Percentiles rank a stretch among this genome's conserved stretches.
Conservation (phyloP, 2,888 invertebrate species). For the Caenorhabditis sp. region DNA sequence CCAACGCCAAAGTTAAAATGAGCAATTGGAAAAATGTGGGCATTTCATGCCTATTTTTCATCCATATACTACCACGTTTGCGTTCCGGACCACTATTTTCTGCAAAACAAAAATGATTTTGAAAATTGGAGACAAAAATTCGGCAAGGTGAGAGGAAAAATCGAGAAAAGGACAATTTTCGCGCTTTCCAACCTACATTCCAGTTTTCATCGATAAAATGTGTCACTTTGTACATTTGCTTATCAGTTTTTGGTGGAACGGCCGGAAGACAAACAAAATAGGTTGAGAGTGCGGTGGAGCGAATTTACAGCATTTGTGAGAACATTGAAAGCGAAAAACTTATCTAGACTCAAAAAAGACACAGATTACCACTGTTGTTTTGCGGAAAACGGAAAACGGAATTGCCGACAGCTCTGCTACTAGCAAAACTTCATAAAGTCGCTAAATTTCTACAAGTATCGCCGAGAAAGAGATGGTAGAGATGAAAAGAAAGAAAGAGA, state of each 20-base stretch:
- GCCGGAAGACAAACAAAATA: neutral
- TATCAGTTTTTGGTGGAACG: too few relatives aligned
- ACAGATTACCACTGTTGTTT: too few relatives aligned
- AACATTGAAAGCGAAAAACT: too few relatives aligned
- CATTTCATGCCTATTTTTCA: conserved; percentile 54
- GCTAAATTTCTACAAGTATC: too few relatives aligned
- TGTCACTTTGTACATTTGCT: too few relatives aligned
- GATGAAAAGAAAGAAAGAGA: neutral
- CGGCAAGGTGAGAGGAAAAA: neutral
- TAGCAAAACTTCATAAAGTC: too few relatives aligned
- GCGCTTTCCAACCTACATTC: too few relatives aligned
- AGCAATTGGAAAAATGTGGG: conserved; percentile 18
- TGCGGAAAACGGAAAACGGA: too few relatives aligned
- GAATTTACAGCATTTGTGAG: neutral
- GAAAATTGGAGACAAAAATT: conserved; percentile 1
- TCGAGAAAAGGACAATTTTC: neutral
- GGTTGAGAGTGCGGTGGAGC: neutral
- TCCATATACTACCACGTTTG: neutral
- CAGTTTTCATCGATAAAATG: too few relatives aligned
- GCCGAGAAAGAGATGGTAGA: neutral
- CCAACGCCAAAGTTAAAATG: neutral
- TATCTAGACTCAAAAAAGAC: too few relatives aligned
- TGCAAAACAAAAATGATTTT: neutral
- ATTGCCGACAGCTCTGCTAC: too few relatives aligned
- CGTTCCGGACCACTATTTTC: neutral